Evolutionary conservation across 1,140 invertebrate genomes (phyloP).

Genomic region (Oreohelix idahoensis): DNA sequence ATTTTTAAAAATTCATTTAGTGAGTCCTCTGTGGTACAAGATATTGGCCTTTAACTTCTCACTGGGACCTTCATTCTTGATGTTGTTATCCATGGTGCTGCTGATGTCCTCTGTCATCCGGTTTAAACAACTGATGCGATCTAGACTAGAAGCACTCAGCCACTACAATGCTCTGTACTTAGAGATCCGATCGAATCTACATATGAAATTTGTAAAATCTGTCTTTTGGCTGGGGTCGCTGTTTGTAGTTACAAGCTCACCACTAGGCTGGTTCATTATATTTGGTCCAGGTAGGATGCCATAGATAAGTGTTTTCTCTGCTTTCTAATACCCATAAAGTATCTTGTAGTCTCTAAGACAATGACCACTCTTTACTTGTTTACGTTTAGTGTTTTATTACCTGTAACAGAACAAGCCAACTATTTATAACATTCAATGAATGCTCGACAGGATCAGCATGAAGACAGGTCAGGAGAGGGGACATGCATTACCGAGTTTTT

Average conservation of each 20-base stretch:
- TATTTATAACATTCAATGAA: not conserved
- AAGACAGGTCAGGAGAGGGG: no score
- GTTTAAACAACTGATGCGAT: not conserved
- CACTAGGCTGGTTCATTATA: not conserved
- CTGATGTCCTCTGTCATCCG: not conserved
- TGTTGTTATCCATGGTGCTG: conserved; percentile 1
- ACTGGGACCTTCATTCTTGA: not conserved
- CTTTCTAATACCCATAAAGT: no score
- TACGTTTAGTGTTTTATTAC: not conserved
- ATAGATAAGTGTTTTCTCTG: no score
- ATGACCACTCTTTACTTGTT: not conserved
- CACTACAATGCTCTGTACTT: conserved; percentile 15
- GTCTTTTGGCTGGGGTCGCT: not conserved
- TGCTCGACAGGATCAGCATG: no score
- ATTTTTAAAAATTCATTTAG: no score
- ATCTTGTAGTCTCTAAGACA: not conserved
- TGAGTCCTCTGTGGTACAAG: conserved; percentile 10
- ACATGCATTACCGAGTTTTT: no score
- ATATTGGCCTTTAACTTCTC: conserved; percentile 4
- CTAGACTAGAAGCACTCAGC: not conserved
- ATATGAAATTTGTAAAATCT: conserved; percentile 10
- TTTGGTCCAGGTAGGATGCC: conserved; percentile 10
- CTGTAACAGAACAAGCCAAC: not conserved
- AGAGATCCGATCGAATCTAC: not conserved
- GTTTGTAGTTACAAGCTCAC: not conserved